Evolutionary conservation across 1,140 invertebrate species (phyloP), one percentile per base, ranked within the genome.

Genomic region (Medauroidea extradentata): DNA sequence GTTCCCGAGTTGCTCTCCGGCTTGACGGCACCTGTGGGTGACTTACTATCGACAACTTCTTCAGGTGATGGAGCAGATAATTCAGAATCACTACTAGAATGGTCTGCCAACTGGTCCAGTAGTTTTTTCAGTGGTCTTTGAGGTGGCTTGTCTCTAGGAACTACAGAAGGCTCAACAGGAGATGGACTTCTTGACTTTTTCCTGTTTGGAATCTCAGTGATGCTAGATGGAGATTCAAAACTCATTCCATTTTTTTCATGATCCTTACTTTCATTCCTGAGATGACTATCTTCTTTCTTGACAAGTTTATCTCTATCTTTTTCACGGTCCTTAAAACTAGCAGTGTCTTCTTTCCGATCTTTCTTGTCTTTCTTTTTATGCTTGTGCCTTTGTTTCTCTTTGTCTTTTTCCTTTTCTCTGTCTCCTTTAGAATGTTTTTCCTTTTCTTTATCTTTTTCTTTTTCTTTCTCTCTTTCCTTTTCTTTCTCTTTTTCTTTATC

Each of bases 321-420:
- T 62, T 63, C 39, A 72, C 73, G 7, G 56, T 62, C 16, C 70
- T 74, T 0, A 72, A 72, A 29, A 71, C 74, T 38, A 66, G 69
- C 0, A 57, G 34, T 0, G 68, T 71, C n/a, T 57, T 68, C 63
- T 34, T 34, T 34, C 9, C 78, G 75, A 41, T 71, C 75, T 14
- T 75, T 77, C 2, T 67, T 67, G 50, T 80, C 81, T 24, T 74
- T 78, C 63, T 82, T 83, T 29, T 86, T 78, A 25, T 79, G 76
- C 42, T 80, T 79, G 43, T 81, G 77, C 52, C 74, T 77, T 18
- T 72, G 70, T 21, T 73, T 73, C 11, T 78, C 75, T 52, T 73
- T 73, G 0, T 77, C 19, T 67, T 71, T 60, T 23, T 64, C 16
- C 11, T 44, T 29, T 49, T 56, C 38, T 42, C 42, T 9, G 11